Conservation (phyloP, 2,888 invertebrate species). For the Pollenia griseotomentosa region DNA sequence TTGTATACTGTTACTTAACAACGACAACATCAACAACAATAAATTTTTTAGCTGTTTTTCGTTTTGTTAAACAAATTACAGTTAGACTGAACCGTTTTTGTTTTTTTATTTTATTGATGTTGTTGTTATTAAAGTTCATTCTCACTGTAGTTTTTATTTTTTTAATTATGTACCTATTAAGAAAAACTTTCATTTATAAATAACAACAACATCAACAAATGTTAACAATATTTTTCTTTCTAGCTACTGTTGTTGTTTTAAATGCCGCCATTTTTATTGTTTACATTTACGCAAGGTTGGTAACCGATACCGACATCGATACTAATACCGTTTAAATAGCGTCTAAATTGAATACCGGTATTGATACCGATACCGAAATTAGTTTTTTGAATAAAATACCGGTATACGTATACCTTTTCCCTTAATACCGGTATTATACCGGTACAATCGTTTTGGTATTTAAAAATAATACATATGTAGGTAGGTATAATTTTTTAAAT, state of each 20-base stretch:
- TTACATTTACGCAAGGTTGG: slow-evolving; percentile 33
- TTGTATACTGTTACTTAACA: slow-evolving; percentile 30
- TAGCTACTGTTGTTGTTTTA: neutral
- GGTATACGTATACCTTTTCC: too few relatives aligned
- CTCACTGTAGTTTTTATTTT: neutral
- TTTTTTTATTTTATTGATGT: neutral
- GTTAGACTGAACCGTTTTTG: neutral
- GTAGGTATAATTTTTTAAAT: too few relatives aligned
- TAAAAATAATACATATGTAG: too few relatives aligned
- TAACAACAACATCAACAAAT: slow-evolving; percentile 34
- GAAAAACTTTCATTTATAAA: slow-evolving; percentile 22
- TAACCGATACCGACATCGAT: too few relatives aligned
- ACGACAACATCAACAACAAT: slow-evolving; percentile 19
- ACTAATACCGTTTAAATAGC: too few relatives aligned
- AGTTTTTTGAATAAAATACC: too few relatives aligned
- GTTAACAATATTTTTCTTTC: neutral
- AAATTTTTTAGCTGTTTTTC: neutral
- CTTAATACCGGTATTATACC: too few relatives aligned
- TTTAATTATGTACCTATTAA: neutral
- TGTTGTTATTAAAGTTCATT: neutral
- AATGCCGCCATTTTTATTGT: slow-evolving; percentile 19
- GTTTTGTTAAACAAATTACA: slow-evolving; percentile 11
- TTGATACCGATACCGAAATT: too few relatives aligned
- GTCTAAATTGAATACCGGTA: too few relatives aligned
- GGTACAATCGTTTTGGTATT: too few relatives aligned